Base-by-base conservation (phyloP, 2,888 invertebrate species). In the Platerodrilus igneus region DNA sequence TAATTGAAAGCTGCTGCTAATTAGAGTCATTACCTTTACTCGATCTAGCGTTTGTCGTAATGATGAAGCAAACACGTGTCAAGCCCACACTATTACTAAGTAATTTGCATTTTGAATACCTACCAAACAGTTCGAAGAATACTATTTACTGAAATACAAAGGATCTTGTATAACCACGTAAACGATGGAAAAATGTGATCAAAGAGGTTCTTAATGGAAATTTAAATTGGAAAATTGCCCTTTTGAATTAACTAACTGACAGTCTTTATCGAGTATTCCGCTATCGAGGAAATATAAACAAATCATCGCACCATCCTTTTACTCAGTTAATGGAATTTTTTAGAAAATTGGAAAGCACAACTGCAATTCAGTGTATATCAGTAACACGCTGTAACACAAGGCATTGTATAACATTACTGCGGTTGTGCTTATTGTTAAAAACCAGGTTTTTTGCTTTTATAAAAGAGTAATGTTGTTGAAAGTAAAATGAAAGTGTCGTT, bases 31-130 rank as follows among this genome's bases (percentile, higher is more conserved):
- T 43, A 43, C 37, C 42, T 43, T 43, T 34, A 38, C 33, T 43
- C 42, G 38, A 43, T 43, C 42, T 37, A 38, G 25, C 42, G 42
- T 38, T 43, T 37, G 34, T 38, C 37, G 42, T 43, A 43, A 43
- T 44, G 45, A 45, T 32, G 42, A 46, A 41, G 43, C 40, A 41
- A 45, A 46, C 46, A 41, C 37, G 44, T 46, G 46, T 48, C 46
- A 46, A 43, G 37, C 39, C 50, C 45, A 50, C 44, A 42, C 48
- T 48, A 50, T 39, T 41, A 35, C 37, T 41, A 37, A 41, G 46
- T 42, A 45, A 50, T 50, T 48, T 48, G 39, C 41, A 50, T 48
- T 44, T 39, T 37, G 34, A 41, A 44, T 45, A 43, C 39, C 19
- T 32, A 19, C 37, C 34, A 37, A 33, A 33, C 27, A n/a, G n/a